Conservation (phyloP, 2,113 vertebrate genomes). For the Rhynchomys soricoides region DNA sequence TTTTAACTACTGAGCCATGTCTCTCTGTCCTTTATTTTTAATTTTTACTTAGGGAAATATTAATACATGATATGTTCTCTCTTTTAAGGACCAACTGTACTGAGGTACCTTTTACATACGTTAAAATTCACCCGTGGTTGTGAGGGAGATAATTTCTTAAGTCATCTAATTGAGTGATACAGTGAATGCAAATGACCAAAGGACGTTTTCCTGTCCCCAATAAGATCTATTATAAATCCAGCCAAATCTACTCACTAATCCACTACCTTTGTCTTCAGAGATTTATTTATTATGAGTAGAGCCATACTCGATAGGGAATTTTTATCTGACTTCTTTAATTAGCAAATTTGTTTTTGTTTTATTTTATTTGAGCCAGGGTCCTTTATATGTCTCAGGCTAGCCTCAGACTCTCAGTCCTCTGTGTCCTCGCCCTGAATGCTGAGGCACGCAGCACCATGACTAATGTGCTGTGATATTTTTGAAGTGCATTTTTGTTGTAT, state of each 20-base stretch:
- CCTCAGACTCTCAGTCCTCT: not conserved
- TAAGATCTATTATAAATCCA: not conserved
- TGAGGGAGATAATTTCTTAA: not conserved
- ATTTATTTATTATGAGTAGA: not conserved
- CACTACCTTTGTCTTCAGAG: not conserved
- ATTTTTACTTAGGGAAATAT: not conserved
- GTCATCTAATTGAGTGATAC: not conserved
- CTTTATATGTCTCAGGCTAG: not conserved
- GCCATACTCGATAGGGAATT: not conserved
- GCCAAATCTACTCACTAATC: not conserved
- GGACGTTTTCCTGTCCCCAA: not conserved
- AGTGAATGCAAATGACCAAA: not conserved
- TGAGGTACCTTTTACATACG: not conserved
- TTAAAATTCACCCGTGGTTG: conserved; percentile 1
- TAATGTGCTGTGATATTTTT: not conserved
- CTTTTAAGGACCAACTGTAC: not conserved
- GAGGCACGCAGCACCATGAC: too few species aligned
- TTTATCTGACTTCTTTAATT: not conserved
- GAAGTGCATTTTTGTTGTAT: not conserved
- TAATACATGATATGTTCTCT: not conserved
- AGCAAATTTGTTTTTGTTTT: not conserved
- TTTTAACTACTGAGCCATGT: not conserved
- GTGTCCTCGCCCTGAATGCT: not conserved
- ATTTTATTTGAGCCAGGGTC: not conserved
- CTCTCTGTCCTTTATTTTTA: not conserved